Conservation (phyloP, 2,113 vertebrate genomes). For the Acanthochromis polyacanthus region DNA sequence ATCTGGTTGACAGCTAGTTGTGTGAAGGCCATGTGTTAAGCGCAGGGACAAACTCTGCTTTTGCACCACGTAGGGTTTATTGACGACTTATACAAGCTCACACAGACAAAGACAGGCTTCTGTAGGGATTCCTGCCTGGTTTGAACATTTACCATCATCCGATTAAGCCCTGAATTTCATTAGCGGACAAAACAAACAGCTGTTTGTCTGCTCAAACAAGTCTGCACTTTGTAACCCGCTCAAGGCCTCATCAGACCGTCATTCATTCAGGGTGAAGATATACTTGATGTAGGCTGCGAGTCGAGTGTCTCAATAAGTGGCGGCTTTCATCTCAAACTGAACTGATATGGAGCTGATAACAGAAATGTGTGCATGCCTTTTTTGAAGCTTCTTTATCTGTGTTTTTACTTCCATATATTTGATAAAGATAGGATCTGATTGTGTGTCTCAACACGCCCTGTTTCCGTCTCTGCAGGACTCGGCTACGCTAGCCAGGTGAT, state of each 20-base stretch:
- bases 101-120: constrained; percentile 26
- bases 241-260: constrained; percentile 33
- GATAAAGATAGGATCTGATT: neutral
- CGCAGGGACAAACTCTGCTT: neutral
- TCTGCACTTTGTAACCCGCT: constrained; percentile 40
- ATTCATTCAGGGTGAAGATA: constrained; percentile 46
- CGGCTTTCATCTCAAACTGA: constrained; percentile 41
- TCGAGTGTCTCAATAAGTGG: constrained; percentile 32
- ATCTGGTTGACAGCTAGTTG: neutral
- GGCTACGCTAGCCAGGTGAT: constrained; percentile 93
- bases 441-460: neutral
- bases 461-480: constrained; percentile 82
- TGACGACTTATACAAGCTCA: neutral
- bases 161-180: constrained; percentile 54
- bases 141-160: neutral
- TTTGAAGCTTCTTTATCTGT: neutral
- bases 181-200: constrained; percentile 25
- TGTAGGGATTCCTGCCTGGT: constrained; percentile 24
- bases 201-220: constrained; percentile 36
- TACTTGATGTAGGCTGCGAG: constrained; percentile 39
- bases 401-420: too few species aligned
- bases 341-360: constrained; percentile 24
- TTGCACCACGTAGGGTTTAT: neutral
- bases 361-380: neutral
- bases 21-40: constrained; percentile 15